A percentile compares a stretch with the other conserved stretches of the same genome.
These are phyloP conservation scores for Collichthys lucidus DNA, from an alignment of 2,113 vertebrate species.

Conservation along the genomic window DNA sequence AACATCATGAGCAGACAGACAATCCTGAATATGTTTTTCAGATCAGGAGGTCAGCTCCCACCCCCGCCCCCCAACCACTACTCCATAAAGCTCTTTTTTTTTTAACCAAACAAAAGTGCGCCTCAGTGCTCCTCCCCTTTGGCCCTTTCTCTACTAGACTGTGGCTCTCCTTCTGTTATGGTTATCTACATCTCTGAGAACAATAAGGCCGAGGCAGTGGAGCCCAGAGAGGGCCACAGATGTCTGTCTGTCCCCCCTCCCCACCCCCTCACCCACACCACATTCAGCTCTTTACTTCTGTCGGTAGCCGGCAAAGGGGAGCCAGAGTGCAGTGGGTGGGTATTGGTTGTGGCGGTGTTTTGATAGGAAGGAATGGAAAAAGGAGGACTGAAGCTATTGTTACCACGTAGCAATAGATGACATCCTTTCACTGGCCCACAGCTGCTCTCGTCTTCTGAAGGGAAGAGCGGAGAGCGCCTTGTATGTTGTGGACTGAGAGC, in stretches of 20 bases:
- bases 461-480: not conserved
- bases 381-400: constrained; percentile 56
- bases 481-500: constrained; percentile 9
- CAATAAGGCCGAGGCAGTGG: constrained; percentile 53
- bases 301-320: constrained; percentile 21
- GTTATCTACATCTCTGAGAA: constrained; percentile 67
- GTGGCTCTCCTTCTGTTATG: constrained; percentile 63
- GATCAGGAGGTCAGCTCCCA: constrained; percentile 27
- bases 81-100: constrained; percentile 38
- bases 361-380: constrained; percentile 8
- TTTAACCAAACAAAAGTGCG: constrained; percentile 43
- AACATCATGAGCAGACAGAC: constrained; percentile 2
- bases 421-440: constrained; percentile 20
- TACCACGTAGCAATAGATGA: constrained; percentile 52
- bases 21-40: constrained; percentile 14
- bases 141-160: constrained; percentile 33
- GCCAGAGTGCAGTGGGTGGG: not conserved
- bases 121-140: constrained; percentile 29
- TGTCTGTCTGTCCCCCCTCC: constrained; percentile 44
- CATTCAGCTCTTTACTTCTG: constrained; percentile 47
- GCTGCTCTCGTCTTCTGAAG: constrained; percentile 9
- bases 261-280: constrained; percentile 26
- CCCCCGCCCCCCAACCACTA: constrained; percentile 27
- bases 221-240: constrained; percentile 43
- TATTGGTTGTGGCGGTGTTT: constrained; percentile 14